Percentiles rank a stretch among this genome's conserved stretches.
phyloP scores from a whole-genome alignment of 2,797 vertebrate genomes.

The Crenichthys baileyi region DNA sequence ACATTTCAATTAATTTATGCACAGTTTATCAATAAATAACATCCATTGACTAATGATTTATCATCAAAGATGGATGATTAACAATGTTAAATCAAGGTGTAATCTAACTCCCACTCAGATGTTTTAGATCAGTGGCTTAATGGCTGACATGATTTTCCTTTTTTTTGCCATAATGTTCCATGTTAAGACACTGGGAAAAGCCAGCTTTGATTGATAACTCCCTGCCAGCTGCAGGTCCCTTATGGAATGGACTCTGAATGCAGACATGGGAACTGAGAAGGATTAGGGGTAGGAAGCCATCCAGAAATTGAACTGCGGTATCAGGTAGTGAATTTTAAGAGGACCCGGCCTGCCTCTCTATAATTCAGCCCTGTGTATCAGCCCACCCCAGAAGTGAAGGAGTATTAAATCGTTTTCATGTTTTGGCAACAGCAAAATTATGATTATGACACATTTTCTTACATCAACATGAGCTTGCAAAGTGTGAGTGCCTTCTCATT shows the following conservation, averaged over 20 bases:
- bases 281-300: not conserved
- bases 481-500: conserved; percentile 24
- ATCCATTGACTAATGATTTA: not conserved
- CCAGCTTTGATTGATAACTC: conserved; percentile 24
- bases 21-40: conserved; percentile 10
- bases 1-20: not conserved
- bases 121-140: not conserved
- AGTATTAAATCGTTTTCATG: conserved; percentile 1
- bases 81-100: not conserved
- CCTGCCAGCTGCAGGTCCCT: conserved; percentile 2
- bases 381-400: not conserved
- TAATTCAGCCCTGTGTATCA: not conserved
- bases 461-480: conserved; percentile 14
- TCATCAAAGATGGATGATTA: not conserved
- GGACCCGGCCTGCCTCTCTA: not conserved
- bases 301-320: conserved; percentile 8
- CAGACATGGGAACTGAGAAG: conserved; percentile 19
- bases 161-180: not conserved
- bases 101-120: not conserved
- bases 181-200: not conserved
- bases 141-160: not conserved
- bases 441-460: conserved; percentile 15
- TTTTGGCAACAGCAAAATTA: conserved; percentile 6
- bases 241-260: not conserved
- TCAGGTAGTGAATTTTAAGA: conserved; percentile 9